Percentiles rank a stretch among this genome's conserved stretches.
Conservation (phyloP, 2,888 invertebrate genomes). For the Meiosimyza platycephala region DNA sequence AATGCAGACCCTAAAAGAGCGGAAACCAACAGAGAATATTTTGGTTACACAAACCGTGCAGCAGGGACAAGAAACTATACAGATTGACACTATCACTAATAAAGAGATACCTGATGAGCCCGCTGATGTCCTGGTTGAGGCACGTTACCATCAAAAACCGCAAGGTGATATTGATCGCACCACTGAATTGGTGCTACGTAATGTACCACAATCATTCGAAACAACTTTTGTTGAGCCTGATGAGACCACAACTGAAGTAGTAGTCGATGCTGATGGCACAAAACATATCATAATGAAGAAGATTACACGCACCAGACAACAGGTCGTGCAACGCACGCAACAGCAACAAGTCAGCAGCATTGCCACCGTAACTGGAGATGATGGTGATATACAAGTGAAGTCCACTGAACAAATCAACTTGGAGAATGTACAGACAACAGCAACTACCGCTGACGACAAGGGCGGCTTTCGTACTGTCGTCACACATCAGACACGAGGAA, state of each 20-base stretch:
- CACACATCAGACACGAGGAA: slow-evolving; percentile 56
- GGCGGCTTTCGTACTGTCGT: slow-evolving; percentile 68
- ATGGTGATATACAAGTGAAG: slow-evolving; percentile 74
- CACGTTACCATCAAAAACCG: slow-evolving; percentile 74
- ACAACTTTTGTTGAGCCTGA: slow-evolving; percentile 85
- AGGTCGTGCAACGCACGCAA: slow-evolving; percentile 72
- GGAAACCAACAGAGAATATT: slow-evolving; percentile 73
- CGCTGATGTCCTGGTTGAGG: slow-evolving; percentile 77
- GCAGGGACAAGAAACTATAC: slow-evolving; percentile 77
- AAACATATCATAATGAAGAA: slow-evolving; percentile 83
- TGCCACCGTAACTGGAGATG: slow-evolving; percentile 69
- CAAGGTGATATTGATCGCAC: slow-evolving; percentile 70
- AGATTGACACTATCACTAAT: slow-evolving; percentile 76
- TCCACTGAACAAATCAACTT: slow-evolving; percentile 72
- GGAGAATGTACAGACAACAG: slow-evolving; percentile 67
- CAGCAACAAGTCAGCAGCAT: slow-evolving; percentile 72
- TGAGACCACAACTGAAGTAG: slow-evolving; percentile 83
- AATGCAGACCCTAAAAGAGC: slow-evolving; percentile 65
- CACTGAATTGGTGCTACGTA: slow-evolving; percentile 79
- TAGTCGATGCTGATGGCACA: slow-evolving; percentile 82
- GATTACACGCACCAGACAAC: slow-evolving; percentile 76
- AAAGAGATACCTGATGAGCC: slow-evolving; percentile 69
- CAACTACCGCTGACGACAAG: slow-evolving; percentile 69
- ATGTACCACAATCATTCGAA: slow-evolving; percentile 81
- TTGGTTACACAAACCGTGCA: slow-evolving; percentile 74